Percentiles rank a stretch among this genome's conserved stretches.
These are phyloP conservation scores for Tigriopus japonicus DNA, from an alignment of 1,140 invertebrate genomes.

Conservation along the genomic window DNA sequence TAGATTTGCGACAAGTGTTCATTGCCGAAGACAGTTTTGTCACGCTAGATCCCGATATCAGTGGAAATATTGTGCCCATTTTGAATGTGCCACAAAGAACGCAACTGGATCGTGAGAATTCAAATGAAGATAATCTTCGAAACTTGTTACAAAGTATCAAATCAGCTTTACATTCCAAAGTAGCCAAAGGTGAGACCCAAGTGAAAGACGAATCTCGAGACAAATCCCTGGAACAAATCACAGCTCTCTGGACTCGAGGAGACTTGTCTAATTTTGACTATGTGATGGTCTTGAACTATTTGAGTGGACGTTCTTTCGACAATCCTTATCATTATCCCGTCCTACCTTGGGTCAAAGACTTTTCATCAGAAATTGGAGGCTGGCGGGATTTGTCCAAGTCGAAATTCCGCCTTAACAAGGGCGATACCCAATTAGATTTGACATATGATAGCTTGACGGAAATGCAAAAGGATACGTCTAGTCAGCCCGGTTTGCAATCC, in stretches of 20 bases:
- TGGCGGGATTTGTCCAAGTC: constrained; percentile 84
- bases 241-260: constrained; percentile 50
- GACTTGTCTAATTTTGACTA: constrained; percentile 79
- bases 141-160: no score
- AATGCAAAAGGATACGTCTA: constrained; percentile 5
- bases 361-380: constrained; percentile 50
- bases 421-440: constrained; percentile 80
- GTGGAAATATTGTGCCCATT: no score
- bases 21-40: no score
- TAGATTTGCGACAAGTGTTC: no score
- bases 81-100: no score
- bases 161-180: no score
- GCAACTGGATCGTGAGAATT: no score
- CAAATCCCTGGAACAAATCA: neutral
- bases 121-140: no score
- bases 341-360: constrained; percentile 93
- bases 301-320: constrained; percentile 50
- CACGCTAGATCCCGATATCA: no score
- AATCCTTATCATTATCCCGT: constrained; percentile 86
- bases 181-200: neutral
- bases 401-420: constrained; percentile 90
- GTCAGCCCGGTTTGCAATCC: neutral
- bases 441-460: constrained; percentile 43
- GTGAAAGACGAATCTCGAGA: neutral
- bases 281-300: constrained; percentile 63